Percentiles rank a stretch among this genome's conserved stretches.
Conservation (phyloP, 2,888 invertebrate genomes). For the Melanotus villosus region DNA sequence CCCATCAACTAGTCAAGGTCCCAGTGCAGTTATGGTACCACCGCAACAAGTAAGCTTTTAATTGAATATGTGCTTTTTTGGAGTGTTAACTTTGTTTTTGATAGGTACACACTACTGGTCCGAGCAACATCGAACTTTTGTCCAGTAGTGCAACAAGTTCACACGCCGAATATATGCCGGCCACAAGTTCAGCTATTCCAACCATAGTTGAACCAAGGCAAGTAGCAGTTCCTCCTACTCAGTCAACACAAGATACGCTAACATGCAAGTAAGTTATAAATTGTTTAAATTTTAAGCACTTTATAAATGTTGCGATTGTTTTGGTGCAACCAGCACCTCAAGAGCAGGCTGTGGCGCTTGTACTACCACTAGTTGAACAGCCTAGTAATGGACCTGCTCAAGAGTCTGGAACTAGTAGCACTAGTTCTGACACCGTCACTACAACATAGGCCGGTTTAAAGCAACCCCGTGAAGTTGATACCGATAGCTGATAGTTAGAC, state of each 20-base stretch:
- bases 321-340: conserved; percentile 64
- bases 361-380: conserved; percentile 80
- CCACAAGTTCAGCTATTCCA: conserved; percentile 80
- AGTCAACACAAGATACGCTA: conserved; percentile 71
- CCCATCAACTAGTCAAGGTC: conserved; percentile 59
- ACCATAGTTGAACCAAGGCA: conserved; percentile 73
- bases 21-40: conserved; percentile 72
- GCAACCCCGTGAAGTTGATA: conserved; percentile 73
- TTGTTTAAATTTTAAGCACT: neutral
- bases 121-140: conserved; percentile 69
- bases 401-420: conserved; percentile 68
- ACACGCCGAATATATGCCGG: conserved; percentile 88
- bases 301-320: too few species aligned
- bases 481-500: conserved; percentile 69
- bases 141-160: conserved; percentile 82
- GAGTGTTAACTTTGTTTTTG: neutral
- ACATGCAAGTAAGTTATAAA: conserved; percentile 54
- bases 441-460: conserved; percentile 77
- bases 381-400: conserved; percentile 69
- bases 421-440: conserved; percentile 78
- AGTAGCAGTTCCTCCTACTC: conserved; percentile 76
- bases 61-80: too few species aligned
- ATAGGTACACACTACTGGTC: conserved; percentile 70
- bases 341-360: conserved; percentile 79
- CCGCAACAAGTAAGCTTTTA: conserved; percentile 71